Evolutionary conservation across 2,113 vertebrate genomes (phyloP).

Genomic region (Nycticorax nycticorax): DNA sequence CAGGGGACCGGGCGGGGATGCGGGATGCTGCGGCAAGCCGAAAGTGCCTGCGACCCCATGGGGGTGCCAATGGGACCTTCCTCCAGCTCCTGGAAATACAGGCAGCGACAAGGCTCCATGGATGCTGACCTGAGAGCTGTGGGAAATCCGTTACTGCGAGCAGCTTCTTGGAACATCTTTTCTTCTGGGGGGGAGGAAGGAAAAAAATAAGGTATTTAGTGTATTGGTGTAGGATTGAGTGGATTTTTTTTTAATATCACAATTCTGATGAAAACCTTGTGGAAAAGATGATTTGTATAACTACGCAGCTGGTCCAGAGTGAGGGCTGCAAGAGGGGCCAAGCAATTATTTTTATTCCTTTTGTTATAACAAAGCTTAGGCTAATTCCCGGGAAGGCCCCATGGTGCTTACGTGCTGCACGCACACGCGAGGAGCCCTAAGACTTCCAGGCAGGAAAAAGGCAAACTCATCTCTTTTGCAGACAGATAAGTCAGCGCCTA

Average conservation of each 20-base stretch:
- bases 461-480: not conserved
- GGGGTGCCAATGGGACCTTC: fast-evolving
- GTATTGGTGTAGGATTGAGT: not conserved
- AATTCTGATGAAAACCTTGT: not conserved
- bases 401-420: not conserved
- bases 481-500: not conserved
- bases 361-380: not conserved
- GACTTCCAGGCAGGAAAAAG: not conserved
- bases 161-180: fast-evolving
- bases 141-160: not conserved
- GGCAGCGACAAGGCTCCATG: not conserved
- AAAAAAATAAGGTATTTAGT: fast-evolving
- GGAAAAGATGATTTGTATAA: not conserved
- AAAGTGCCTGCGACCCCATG: fast-evolving
- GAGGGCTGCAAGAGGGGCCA: not conserved
- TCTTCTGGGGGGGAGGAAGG: fast-evolving
- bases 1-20: not conserved
- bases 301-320: not conserved
- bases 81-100: too few relatives aligned
- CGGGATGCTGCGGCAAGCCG: fast-evolving
- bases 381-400: not conserved
- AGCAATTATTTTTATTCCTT: not conserved
- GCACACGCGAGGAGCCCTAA: fast-evolving
- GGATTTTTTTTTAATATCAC: not conserved
- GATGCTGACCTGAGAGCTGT: not conserved